Conservation (phyloP, 2,113 vertebrate genomes). For the Jacana jacana region DNA sequence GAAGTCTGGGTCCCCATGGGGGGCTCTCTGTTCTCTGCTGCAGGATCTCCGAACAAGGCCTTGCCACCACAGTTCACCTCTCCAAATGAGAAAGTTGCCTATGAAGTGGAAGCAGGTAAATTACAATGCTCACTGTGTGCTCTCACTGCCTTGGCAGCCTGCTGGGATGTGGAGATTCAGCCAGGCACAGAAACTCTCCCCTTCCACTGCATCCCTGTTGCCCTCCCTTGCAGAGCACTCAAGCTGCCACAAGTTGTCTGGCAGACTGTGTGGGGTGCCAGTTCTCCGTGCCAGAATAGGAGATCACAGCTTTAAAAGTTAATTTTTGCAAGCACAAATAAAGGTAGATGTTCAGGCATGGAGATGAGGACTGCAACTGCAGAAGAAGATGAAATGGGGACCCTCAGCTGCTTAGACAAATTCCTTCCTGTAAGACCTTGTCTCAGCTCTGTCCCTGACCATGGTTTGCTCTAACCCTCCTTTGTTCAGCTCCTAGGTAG, state of each 20-base stretch:
- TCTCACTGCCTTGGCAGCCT: background rate
- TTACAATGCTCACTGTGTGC: rapidly evolving
- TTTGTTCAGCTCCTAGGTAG: background rate
- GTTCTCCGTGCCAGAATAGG: background rate
- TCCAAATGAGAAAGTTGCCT: slow-evolving; percentile 70
- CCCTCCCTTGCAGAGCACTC: rapidly evolving
- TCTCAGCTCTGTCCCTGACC: background rate
- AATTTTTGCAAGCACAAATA: background rate
- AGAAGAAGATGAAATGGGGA: background rate
- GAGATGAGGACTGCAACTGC: background rate
- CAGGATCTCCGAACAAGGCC: slow-evolving; percentile 69
- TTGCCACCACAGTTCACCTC: slow-evolving; percentile 62
- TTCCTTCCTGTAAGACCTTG: background rate
- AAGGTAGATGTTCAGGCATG: background rate
- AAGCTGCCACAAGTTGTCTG: background rate
- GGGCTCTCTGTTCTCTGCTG: background rate
- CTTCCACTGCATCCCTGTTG: rapidly evolving
- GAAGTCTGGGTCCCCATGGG: background rate
- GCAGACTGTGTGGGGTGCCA: background rate
- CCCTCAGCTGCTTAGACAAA: background rate
- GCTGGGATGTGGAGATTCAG: background rate
- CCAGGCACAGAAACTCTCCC: background rate
- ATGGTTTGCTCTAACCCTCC: background rate
- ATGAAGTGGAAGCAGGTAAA: slow-evolving; percentile 76
- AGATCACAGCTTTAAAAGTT: background rate